Conservation (phyloP, 2,888 invertebrate species). For the Standfussiana lucernea region DNA sequence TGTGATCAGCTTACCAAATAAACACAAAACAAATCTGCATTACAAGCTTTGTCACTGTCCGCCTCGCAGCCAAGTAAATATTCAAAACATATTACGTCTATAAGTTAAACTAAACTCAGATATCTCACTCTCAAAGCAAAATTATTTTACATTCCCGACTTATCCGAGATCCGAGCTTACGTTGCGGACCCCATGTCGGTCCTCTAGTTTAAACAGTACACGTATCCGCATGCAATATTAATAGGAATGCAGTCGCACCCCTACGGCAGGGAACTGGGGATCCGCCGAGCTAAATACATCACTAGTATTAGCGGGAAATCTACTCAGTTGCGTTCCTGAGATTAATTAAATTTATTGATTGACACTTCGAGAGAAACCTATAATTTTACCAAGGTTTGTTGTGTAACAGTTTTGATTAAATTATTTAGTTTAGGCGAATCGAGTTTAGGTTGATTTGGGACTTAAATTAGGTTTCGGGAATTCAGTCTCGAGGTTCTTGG, state of each 20-base stretch:
- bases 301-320: constrained; percentile 74
- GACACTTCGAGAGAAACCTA: constrained; percentile 45
- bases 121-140: constrained; percentile 51
- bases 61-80: constrained; percentile 10
- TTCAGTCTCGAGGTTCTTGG: constrained; percentile 11
- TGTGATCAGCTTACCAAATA: constrained; percentile 11
- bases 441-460: constrained; percentile 10
- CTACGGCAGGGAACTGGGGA: constrained; percentile 60
- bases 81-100: constrained; percentile 6
- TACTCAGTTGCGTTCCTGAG: constrained; percentile 64
- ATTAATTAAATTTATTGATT: constrained; percentile 76
- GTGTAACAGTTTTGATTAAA: constrained; percentile 16
- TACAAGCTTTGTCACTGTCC: constrained; percentile 7
- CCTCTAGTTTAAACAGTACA: constrained; percentile 84
- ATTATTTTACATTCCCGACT: constrained; percentile 64
- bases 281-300: constrained; percentile 67
- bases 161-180: constrained; percentile 41
- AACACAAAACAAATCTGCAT: constrained; percentile 6
- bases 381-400: constrained; percentile 23
- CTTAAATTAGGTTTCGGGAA: constrained; percentile 43
- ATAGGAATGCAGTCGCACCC: constrained; percentile 84
- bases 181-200: constrained; percentile 59
- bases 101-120: constrained; percentile 37
- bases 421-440: constrained; percentile 21
- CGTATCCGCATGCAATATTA: constrained; percentile 87